Percentiles rank a stretch among this genome's conserved stretches.
Conservation (phyloP, 2,113 vertebrate genomes). For the Rhineura floridana region DNA sequence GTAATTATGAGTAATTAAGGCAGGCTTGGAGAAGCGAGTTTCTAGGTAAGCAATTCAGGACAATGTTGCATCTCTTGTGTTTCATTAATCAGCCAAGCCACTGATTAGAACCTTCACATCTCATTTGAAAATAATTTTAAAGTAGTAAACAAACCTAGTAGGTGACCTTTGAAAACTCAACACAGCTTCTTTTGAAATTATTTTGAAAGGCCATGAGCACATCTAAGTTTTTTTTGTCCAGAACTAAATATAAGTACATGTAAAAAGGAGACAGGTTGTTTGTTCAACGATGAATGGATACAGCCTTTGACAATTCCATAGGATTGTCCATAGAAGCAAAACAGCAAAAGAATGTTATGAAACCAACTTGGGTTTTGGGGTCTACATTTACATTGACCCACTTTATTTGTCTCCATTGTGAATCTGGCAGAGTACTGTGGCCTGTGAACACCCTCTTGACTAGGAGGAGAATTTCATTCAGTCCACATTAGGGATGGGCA, state of each 20-base stretch:
- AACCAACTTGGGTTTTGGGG: neutral
- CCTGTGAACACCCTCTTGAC: too few species aligned
- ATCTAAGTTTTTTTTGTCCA: fast-evolving
- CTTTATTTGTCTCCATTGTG: neutral
- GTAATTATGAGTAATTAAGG: constrained; percentile 10
- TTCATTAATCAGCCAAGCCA: neutral
- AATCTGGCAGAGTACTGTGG: neutral
- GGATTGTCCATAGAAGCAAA: neutral
- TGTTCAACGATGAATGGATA: neutral
- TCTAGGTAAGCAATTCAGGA: constrained; percentile 27
- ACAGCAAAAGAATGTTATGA: neutral
- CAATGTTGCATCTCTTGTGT: neutral
- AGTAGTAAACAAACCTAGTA: constrained; percentile 28
- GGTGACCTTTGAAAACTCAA: constrained; percentile 11
- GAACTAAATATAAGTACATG: neutral
- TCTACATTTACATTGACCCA: neutral
- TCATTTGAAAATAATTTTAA: constrained; percentile 13
- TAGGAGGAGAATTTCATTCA: too few species aligned
- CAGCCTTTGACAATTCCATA: neutral
- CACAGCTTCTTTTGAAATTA: constrained; percentile 9
- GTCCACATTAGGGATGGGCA: too few species aligned
- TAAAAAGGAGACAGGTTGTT: neutral
- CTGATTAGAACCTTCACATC: constrained; percentile 20
- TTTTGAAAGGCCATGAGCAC: neutral
- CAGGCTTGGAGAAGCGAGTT: neutral